Evolutionary conservation across 1,140 invertebrate species (phyloP).

Genomic region (Dendroctonus valens): DNA sequence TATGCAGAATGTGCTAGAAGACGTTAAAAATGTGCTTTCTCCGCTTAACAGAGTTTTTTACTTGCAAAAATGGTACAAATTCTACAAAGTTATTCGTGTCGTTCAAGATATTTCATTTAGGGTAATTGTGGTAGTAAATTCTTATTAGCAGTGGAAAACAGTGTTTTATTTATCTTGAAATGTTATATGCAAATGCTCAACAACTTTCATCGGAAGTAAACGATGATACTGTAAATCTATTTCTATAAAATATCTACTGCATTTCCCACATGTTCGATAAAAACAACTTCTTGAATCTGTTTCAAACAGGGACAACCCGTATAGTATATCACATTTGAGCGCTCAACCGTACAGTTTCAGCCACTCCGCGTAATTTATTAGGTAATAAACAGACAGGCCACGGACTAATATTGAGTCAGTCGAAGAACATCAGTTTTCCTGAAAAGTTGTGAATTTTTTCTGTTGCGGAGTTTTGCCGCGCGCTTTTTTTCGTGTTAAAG

Average conservation of each 20-base stretch:
- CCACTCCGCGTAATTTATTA: constrained; percentile 25
- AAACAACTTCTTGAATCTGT: neutral
- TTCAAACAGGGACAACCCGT: constrained; percentile 16
- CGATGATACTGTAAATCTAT: too few relatives aligned
- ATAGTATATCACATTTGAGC: constrained; percentile 23
- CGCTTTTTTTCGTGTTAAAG: too few relatives aligned
- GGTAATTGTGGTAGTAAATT: neutral
- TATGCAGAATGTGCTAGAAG: too few relatives aligned
- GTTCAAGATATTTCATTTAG: neutral
- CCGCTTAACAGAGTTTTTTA: too few relatives aligned
- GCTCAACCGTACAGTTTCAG: constrained; percentile 17
- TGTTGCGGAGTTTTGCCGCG: neutral
- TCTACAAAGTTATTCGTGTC: neutral
- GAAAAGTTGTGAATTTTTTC: constrained; percentile 8
- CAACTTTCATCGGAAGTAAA: too few relatives aligned
- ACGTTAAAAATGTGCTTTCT: too few relatives aligned
- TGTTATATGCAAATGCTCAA: too few relatives aligned
- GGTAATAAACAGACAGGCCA: constrained; percentile 21
- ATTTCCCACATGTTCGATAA: too few relatives aligned
- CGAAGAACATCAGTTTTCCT: constrained; percentile 10
- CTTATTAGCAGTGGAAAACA: too few relatives aligned
- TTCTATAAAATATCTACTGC: too few relatives aligned
- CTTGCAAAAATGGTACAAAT: too few relatives aligned
- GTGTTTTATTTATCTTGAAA: too few relatives aligned
- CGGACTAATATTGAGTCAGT: constrained; percentile 15